Conservation (phyloP, 2,113 vertebrate species). For the Xiphophorus hellerii region DNA sequence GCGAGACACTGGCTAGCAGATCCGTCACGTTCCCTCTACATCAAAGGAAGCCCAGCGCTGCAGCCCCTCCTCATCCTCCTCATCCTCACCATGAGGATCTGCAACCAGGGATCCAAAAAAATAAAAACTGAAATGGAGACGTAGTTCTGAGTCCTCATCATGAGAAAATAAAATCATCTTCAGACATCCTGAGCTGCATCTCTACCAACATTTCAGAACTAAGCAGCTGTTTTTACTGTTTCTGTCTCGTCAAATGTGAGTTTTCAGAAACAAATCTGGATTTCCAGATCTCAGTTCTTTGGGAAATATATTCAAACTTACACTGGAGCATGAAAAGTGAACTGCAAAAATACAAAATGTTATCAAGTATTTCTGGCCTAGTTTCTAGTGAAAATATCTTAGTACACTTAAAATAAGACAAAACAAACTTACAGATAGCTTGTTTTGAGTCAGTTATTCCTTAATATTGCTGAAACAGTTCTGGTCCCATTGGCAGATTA, state of each 20-base stretch:
- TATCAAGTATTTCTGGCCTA: too few species aligned
- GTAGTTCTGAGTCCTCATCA: conserved; percentile 21
- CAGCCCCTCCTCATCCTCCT: conserved; percentile 49
- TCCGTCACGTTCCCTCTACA: conserved; percentile 81
- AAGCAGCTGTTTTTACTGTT: background rate
- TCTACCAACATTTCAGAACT: conserved; percentile 12
- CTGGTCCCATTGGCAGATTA: too few species aligned
- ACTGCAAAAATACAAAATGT: too few species aligned
- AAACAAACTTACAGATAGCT: too few species aligned
- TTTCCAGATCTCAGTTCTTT: background rate
- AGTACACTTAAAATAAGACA: too few species aligned
- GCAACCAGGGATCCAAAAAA: conserved; percentile 63
- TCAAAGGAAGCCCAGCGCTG: conserved; percentile 73
- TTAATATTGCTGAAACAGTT: too few species aligned
- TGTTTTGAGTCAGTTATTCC: too few species aligned
- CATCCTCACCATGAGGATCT: conserved; percentile 62
- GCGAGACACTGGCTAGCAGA: conserved; percentile 78
- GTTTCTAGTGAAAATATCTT: too few species aligned
- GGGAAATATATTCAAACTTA: conserved; percentile 7
- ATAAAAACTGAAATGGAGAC: conserved; percentile 34
- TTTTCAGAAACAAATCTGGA: background rate
- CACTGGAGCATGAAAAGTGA: background rate
- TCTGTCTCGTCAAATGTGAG: conserved; percentile 30
- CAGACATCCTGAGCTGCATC: conserved; percentile 1
- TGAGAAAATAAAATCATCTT: conserved; percentile 40